phyloP scores from a whole-genome alignment of 2,797 vertebrate genomes.

The Gobionotothen gibberifrons region DNA sequence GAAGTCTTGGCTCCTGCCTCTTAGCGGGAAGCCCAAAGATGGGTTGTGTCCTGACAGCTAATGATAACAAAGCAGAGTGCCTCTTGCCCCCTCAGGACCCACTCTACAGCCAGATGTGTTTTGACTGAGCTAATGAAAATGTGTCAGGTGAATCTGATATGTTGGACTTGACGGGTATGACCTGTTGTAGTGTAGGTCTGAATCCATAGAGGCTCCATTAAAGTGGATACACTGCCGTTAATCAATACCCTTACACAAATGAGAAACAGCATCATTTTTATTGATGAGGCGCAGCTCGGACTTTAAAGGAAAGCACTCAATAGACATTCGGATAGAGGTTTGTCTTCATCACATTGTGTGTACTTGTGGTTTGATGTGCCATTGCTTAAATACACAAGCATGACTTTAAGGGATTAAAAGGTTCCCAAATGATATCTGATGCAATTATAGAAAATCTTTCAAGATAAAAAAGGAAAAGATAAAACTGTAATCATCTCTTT shows the following conservation, averaged over 20 bases:
- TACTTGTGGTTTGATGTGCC: slow-evolving; percentile 47
- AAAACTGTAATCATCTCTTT: slow-evolving; percentile 63
- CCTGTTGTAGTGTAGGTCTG: slow-evolving; percentile 32
- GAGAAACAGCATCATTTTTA: slow-evolving; percentile 65
- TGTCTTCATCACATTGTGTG: slow-evolving; percentile 57
- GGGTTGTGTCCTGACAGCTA: slow-evolving; percentile 70
- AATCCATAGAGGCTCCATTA: slow-evolving; percentile 64
- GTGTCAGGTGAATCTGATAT: slow-evolving; percentile 68
- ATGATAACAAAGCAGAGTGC: slow-evolving; percentile 72
- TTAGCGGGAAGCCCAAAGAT: slow-evolving; percentile 60
- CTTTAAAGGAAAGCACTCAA: slow-evolving; percentile 61
- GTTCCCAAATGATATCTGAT: slow-evolving; percentile 68
- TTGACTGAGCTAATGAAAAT: slow-evolving; percentile 73
- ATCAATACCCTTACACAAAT: slow-evolving; percentile 69
- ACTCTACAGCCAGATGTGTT: slow-evolving; percentile 69
- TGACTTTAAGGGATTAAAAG: slow-evolving; percentile 64
- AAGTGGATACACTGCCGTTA: slow-evolving; percentile 53
- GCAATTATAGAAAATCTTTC: slow-evolving; percentile 63
- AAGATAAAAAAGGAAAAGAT: slow-evolving; percentile 64
- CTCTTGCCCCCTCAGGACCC: slow-evolving; percentile 50
- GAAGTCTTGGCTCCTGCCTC: slow-evolving; percentile 61
- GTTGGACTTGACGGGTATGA: slow-evolving; percentile 42
- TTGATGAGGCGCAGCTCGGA: slow-evolving; percentile 61
- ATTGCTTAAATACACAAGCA: slow-evolving; percentile 59
- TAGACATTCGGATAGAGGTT: slow-evolving; percentile 52